phyloP scores from a whole-genome alignment of 1,140 invertebrate species.

The Thaumetopoea pityocampa region DNA sequence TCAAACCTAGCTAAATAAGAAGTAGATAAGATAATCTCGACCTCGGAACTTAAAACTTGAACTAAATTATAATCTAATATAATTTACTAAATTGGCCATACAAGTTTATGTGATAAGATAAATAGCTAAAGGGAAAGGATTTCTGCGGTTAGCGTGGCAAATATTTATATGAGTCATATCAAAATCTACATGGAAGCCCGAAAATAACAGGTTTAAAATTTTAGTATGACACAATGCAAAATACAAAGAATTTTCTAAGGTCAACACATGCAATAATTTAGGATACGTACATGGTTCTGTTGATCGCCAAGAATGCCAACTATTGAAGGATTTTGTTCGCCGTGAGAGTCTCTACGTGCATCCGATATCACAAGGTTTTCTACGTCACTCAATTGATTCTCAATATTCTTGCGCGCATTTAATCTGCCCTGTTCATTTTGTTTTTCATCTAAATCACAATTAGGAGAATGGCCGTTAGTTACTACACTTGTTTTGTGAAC shows the following conservation, averaged over 20 bases:
- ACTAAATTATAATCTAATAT: no score
- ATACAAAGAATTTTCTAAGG: slow-evolving; percentile 8
- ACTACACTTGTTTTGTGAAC: slow-evolving; percentile 21
- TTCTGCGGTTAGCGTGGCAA: slow-evolving; percentile 4
- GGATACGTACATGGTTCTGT: slow-evolving; percentile 67
- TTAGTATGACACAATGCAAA: slow-evolving; percentile 6
- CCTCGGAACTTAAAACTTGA: no score
- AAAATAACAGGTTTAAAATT: slow-evolving; percentile 2
- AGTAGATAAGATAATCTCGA: slow-evolving; percentile 45
- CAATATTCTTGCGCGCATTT: slow-evolving; percentile 24
- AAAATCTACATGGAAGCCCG: slow-evolving; percentile 7
- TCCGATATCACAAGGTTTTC: slow-evolving; percentile 24
- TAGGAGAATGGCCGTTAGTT: slow-evolving; percentile 16
- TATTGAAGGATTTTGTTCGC: slow-evolving; percentile 57
- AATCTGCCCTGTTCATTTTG: slow-evolving; percentile 12
- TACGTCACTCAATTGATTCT: slow-evolving; percentile 20
- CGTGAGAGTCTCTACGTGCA: slow-evolving; percentile 42
- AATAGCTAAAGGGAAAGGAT: slow-evolving; percentile 16
- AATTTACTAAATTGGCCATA: slow-evolving; percentile 10
- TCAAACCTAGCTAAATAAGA: slow-evolving; percentile 20
- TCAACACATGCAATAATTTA: slow-evolving; percentile 2
- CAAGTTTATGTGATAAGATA: slow-evolving; percentile 1
- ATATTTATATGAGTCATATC: slow-evolving; percentile 18
- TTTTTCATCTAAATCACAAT: no score
- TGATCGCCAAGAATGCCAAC: slow-evolving; percentile 71